Evolutionary conservation across 2,888 invertebrate species (phyloP).

Genomic region (Andricus quercusramuli): DNA sequence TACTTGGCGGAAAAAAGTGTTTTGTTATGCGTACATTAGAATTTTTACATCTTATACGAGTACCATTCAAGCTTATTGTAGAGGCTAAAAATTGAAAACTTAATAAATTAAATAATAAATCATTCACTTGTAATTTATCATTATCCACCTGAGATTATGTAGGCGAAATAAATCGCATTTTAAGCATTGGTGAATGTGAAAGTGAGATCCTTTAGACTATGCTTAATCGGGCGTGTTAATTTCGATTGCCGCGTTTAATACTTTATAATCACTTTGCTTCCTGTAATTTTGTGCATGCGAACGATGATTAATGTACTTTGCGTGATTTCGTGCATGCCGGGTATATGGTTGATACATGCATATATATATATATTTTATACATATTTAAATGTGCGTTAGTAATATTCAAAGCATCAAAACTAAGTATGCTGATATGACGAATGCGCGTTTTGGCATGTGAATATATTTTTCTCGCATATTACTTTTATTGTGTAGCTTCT

Average conservation of each 20-base stretch:
- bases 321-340: constrained; percentile 7
- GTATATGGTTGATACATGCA: not conserved
- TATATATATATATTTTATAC: not conserved
- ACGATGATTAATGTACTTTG: constrained; percentile 59
- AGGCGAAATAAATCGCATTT: constrained; percentile 2
- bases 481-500: not conserved
- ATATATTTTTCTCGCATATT: not conserved
- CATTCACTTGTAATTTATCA: constrained; percentile 3
- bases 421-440: not conserved
- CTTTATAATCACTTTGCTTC: constrained; percentile 57
- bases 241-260: constrained; percentile 26
- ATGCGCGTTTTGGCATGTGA: not conserved
- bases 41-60: too few species aligned
- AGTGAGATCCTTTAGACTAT: constrained; percentile 31
- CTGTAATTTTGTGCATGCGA: constrained; percentile 57
- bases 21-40: too few species aligned
- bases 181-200: constrained; percentile 11
- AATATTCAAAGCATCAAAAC: not conserved
- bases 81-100: too few species aligned
- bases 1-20: too few species aligned
- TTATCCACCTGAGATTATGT: not conserved
- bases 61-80: too few species aligned
- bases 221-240: constrained; percentile 24
- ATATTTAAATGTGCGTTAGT: not conserved
- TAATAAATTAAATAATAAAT: not conserved